Base-by-base conservation (phyloP, 2,797 vertebrate species). In the Rhadinocentrus ornatus region DNA sequence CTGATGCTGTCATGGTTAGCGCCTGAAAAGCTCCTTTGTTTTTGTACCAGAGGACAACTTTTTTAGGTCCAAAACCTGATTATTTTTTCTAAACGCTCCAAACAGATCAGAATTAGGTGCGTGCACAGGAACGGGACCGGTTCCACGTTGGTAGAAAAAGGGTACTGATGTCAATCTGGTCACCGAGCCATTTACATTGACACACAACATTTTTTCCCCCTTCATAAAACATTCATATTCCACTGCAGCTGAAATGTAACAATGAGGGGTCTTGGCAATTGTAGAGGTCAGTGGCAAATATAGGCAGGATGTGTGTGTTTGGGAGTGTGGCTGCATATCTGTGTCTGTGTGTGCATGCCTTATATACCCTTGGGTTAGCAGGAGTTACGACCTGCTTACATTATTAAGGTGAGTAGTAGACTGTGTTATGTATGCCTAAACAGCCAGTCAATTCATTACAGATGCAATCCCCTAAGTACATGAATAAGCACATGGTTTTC, bases 391-490 rank as follows among this genome's bases (percentile, higher is more conserved):
- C 88, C 91, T 90, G 89, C 88, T 86, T 91, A 85, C 86, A 92
- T 92, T 92, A 93, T 93, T 92, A 91, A 92, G 91, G 84, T 89
- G 87, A 90, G 88, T 92, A 89, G 89, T 91, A 88, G 76, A 78
- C 78, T 74, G 82, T 65, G 87, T 86, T 89, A 85, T 91, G 87
- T 90, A 88, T 93, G 89, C 88, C 83, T 90, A 92, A 91, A 93
- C 91, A 91, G 86, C 85, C 83, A 89, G 88, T 89, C 86, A 86
- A 91, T 92, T 91, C 87, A 93, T 92, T 91, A 92, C 78, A 80
- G 83, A 92, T 93, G 93, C 92, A 93, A 93, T 94, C 91, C 90
- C 85, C 86, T 93, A 92, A 93, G 91, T 92, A 92, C 84, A 90
- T 85, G 86, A 92, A 91, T 90, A 89, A 89, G 88, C 89, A 66